Conservation (phyloP, 2,113 vertebrate genomes). For the Nothoprocta perdicaria region DNA sequence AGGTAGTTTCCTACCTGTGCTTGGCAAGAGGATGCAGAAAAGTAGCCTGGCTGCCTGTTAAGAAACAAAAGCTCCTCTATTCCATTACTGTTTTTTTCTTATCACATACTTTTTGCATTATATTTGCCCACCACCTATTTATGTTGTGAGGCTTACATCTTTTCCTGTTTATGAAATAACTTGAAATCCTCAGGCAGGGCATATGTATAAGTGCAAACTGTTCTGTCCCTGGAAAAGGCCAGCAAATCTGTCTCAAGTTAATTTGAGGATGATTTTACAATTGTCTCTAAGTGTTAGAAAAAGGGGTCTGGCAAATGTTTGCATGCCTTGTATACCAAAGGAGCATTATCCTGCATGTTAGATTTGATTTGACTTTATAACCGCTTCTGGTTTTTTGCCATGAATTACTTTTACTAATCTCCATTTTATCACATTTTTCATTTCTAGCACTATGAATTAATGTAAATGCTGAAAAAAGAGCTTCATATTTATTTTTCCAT, state of each 20-base stretch:
- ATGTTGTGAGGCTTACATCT: not conserved
- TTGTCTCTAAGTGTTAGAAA: not conserved
- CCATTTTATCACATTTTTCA: not conserved
- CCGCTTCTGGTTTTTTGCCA: not conserved
- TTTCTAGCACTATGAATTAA: not conserved
- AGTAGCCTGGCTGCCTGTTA: not conserved
- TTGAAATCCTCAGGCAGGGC: not conserved
- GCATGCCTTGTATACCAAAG: not conserved
- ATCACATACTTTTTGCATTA: not conserved
- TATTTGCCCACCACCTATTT: not conserved
- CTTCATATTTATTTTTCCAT: not conserved
- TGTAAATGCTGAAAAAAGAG: not conserved
- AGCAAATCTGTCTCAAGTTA: not conserved
- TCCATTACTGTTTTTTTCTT: not conserved
- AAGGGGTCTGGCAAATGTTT: not conserved
- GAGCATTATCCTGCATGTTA: not conserved
- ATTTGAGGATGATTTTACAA: not conserved
- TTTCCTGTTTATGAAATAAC: not conserved
- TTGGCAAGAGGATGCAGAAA: not conserved
- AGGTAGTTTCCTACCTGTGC: not conserved
- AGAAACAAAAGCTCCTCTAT: not conserved
- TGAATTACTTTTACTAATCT: slow-evolving; percentile 21
- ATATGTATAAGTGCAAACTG: not conserved
- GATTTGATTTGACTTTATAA: not conserved
- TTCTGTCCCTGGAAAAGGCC: not conserved